Conservation (phyloP, 2,888 invertebrate genomes). For the Tachina grossa region DNA sequence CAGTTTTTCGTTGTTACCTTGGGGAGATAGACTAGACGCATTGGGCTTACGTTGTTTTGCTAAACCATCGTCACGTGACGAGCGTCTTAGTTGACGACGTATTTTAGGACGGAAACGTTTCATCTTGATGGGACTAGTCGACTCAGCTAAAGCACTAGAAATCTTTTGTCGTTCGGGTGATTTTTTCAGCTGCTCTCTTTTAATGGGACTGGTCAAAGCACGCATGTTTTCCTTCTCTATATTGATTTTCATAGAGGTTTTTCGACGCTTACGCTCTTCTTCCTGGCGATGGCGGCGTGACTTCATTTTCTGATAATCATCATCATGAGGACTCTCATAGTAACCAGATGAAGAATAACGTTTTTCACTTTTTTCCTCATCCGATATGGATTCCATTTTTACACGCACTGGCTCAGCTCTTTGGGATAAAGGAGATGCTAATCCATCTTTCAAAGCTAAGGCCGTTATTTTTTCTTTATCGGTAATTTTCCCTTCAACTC, state of each 20-base stretch:
- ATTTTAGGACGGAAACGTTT: conserved; percentile 83
- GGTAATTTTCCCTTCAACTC: conserved; percentile 73
- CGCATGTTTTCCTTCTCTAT: conserved; percentile 86
- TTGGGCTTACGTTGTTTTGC: conserved; percentile 75
- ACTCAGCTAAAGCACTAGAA: conserved; percentile 75
- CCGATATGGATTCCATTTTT: conserved; percentile 86
- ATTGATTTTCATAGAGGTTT: conserved; percentile 90
- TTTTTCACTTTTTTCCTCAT: conserved; percentile 87
- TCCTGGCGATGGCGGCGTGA: conserved; percentile 85
- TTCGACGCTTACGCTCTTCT: conserved; percentile 88
- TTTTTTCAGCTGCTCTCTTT: conserved; percentile 77
- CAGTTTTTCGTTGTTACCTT: conserved; percentile 76
- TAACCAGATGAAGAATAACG: conserved; percentile 90
- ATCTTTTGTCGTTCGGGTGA: conserved; percentile 78
- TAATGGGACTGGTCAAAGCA: conserved; percentile 83
- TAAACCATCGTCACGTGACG: conserved; percentile 78
- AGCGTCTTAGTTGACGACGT: conserved; percentile 80
- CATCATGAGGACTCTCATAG: conserved; percentile 89
- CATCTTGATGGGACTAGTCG: conserved; percentile 81
- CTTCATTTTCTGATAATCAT: conserved; percentile 81
- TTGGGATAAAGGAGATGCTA: conserved; percentile 34
- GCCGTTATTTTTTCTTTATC: conserved; percentile 50
- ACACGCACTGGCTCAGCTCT: conserved; percentile 58
- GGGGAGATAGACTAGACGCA: conserved; percentile 72
- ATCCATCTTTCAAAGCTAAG: conserved; percentile 67